Evolutionary conservation across 92 coral and sea anemone genomes (phyloP).

Genomic region (Meandrina meandrites): DNA sequence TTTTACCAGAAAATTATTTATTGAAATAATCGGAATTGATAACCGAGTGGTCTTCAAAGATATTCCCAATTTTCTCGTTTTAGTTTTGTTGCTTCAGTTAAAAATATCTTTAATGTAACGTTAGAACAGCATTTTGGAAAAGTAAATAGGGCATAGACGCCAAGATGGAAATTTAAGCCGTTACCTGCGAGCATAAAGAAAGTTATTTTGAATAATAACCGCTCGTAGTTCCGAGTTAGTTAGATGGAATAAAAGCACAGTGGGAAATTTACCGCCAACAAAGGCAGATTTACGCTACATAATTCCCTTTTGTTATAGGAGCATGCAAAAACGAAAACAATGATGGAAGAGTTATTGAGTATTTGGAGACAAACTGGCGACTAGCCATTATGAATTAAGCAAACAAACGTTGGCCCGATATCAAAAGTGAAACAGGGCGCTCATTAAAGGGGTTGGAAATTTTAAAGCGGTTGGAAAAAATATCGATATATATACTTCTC

Average conservation of each 20-base stretch:
- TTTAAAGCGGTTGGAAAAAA: not conserved
- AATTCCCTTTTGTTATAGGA: constrained; percentile 25
- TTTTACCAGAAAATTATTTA: not conserved
- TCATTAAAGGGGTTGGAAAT: not conserved
- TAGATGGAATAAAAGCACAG: constrained; percentile 14
- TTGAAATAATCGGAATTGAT: not conserved
- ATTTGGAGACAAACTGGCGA: constrained; percentile 48
- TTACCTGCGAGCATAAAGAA: not conserved
- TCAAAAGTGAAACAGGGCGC: not conserved
- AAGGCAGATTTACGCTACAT: constrained; percentile 4
- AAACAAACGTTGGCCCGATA: constrained; percentile 34
- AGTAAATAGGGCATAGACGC: not conserved
- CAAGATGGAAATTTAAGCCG: not conserved
- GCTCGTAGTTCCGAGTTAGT: constrained; percentile 17
- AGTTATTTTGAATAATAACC: constrained; percentile 18
- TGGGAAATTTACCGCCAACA: constrained; percentile 7
- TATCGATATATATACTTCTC: too few relatives aligned
- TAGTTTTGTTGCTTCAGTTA: not conserved
- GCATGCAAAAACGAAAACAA: constrained; percentile 31
- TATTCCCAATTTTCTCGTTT: not conserved
- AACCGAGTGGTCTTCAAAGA: not conserved
- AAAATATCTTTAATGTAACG: not conserved
- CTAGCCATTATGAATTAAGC: constrained; percentile 22
- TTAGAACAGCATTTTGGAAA: not conserved
- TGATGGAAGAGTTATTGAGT: constrained; percentile 37